Evolutionary conservation across 2,888 invertebrate genomes (phyloP).

Genomic region (Perdita meconis): DNA sequence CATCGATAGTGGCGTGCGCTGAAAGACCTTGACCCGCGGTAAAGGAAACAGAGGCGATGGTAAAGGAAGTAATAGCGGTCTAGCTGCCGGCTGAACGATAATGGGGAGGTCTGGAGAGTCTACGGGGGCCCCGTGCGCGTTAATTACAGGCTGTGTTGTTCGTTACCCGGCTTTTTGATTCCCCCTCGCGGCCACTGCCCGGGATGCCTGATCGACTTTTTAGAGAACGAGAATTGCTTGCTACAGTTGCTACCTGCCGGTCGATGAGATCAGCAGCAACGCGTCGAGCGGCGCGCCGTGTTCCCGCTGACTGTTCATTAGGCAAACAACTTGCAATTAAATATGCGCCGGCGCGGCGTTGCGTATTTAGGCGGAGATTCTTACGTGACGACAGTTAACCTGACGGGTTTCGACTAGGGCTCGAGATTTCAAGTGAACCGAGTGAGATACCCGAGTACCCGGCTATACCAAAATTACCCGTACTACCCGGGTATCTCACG

Average conservation of each 20-base stretch:
- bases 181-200: slow-evolving; percentile 45
- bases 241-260: slow-evolving; percentile 24
- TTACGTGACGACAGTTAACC: too few species aligned
- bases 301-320: slow-evolving; percentile 65
- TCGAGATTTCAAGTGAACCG: too few species aligned
- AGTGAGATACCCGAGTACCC: too few species aligned
- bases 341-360: slow-evolving; percentile 15
- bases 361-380: neutral
- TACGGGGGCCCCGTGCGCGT: slow-evolving; percentile 57
- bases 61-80: slow-evolving; percentile 67
- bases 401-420: too few species aligned
- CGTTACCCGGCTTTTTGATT: slow-evolving; percentile 70
- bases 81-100: slow-evolving; percentile 59
- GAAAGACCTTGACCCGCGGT: slow-evolving; percentile 63
- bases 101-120: slow-evolving; percentile 51
- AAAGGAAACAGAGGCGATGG: slow-evolving; percentile 63
- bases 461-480: too few species aligned
- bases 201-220: slow-evolving; percentile 51
- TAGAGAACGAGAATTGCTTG: slow-evolving; percentile 10
- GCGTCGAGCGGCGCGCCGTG: slow-evolving; percentile 61
- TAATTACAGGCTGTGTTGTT: slow-evolving; percentile 65
- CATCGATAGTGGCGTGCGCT: slow-evolving; percentile 59
- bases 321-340: slow-evolving; percentile 64
- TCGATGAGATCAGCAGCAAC: slow-evolving; percentile 15
- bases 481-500: too few species aligned